Evolutionary conservation across 2,888 invertebrate species (phyloP), one percentile per base, ranked within the genome.

Genomic region (Drosophila mercatorum): DNA sequence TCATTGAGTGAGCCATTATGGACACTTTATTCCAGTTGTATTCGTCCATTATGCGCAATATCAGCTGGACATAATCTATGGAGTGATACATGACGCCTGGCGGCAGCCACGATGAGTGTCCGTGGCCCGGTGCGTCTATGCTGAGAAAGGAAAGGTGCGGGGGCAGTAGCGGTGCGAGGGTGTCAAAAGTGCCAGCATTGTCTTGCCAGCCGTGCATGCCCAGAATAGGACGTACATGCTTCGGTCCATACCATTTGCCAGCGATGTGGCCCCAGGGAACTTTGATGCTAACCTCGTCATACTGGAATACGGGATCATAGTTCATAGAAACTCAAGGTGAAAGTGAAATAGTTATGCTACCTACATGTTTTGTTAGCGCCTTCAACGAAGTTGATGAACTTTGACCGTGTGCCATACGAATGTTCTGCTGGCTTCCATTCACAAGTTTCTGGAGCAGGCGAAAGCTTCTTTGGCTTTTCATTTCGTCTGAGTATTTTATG

Each of bases 151-250:
- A 92, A 7, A 93, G 75, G 60, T 94, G 89, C 28, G 92, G 78
- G 4, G 94, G 93, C 31, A 97, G 91, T 64, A 95, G 90, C 0
- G 96, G 95, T 6, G 95, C 94, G n/a, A 97, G 89, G 0, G 94
- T 94, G 90, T 96, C 96, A 93, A 96, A 97, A 31, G 80, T 89
- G 0, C 96, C 96, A 0, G 84, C 82, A 90, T 96, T 97, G 91
- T 97, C 96, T 92, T 95, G 95, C 95, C 96, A 96, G 0, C 97
- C 97, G 88, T 97, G 97, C n/a, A 96, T 86, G 1, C 95, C 95
- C 36, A 97, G 90, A 67, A 96, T 94, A 0, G 96, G 96, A 55
- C 95, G 94, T 22, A 94, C 93, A 72, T 95, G 93, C 74, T 94
- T 94, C 4, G 94, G 94, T 12, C 96, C 96, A 95, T 96, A 96